Evolutionary conservation across 2,888 invertebrate species (phyloP), one percentile per base, ranked within the genome.

Genomic region (Xylocampa areola): DNA sequence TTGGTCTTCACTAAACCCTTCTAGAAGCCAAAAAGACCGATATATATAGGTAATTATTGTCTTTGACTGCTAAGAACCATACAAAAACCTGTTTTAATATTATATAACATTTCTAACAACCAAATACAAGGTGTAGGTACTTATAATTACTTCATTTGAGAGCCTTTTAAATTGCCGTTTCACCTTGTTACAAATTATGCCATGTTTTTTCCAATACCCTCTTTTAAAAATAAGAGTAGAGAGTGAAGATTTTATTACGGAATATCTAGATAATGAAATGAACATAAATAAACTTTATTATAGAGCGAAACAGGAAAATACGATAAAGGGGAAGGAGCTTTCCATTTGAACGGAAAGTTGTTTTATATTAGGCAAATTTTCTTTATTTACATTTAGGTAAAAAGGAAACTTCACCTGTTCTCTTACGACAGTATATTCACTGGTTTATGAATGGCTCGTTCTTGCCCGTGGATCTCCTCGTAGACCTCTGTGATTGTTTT

Each of bases 291-390:
- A 80, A 82, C 66, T 79, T 79, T 76, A 73, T 78, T 80, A 77
- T 76, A 70, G 57, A 81, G 69, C 69, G 76, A 76, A 83, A 80
- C 79, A 78, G 76, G 79, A 78, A 84, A 82, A 82, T 71, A 73
- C 79, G 77, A 80, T 82, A 81, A 85, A 84, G 79, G 80, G 81
- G 79, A 75, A 80, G 72, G 73, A 68, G 77, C 68, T 69, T 79
- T 82, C 80, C 79, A 80, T 83, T 84, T 80, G 79, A 81, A 81
- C 81, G 74, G 79, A 83, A 85, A 84, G 84, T 84, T 85, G 79
- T 83, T 84, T 78, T 69, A 77, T 74, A 73, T 78, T 79, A 79
- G 78, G 81, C 74, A 82, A 83, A 81, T 84, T 83, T 84, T 79
- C 79, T 83, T 83, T 84, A 83, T 84, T 84, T 80, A 80, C 76